phyloP scores from a whole-genome alignment of 2,797 vertebrate genomes.

The Mormyrus hasselquistii region DNA sequence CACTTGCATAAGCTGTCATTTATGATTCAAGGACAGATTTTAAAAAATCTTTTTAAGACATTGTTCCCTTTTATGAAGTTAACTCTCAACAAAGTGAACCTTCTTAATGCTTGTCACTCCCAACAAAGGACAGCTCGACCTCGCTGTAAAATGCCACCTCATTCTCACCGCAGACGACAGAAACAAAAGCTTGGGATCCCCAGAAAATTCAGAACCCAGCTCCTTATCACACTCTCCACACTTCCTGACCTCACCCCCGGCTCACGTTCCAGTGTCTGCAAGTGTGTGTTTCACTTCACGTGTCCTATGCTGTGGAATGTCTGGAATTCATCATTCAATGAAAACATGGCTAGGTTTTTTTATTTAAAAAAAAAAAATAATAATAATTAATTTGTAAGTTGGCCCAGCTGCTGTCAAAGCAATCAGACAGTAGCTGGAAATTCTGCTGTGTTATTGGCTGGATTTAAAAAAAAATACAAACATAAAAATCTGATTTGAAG shows the following conservation, averaged over 20 bases:
- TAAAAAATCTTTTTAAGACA: background rate
- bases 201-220: background rate
- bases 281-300: conserved; percentile 7
- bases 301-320: conserved; percentile 10
- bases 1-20: background rate
- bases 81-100: background rate
- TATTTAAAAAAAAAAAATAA: background rate
- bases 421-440: background rate
- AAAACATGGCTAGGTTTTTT: conserved; percentile 6
- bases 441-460: background rate
- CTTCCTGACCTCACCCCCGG: background rate
- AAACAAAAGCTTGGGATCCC: background rate
- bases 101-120: no score
- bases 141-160: background rate
- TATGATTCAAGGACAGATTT: background rate
- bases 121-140: background rate
- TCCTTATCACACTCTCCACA: background rate
- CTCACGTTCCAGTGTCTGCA: conserved; percentile 10
- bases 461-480: background rate
- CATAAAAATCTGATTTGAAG: background rate
- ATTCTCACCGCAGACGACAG: background rate
- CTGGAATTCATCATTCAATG: conserved; percentile 4
- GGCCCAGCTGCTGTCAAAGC: background rate
- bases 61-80: background rate
- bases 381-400: background rate